Conservation (phyloP, 1,140 invertebrate species). For the Leucophenga varia region DNA sequence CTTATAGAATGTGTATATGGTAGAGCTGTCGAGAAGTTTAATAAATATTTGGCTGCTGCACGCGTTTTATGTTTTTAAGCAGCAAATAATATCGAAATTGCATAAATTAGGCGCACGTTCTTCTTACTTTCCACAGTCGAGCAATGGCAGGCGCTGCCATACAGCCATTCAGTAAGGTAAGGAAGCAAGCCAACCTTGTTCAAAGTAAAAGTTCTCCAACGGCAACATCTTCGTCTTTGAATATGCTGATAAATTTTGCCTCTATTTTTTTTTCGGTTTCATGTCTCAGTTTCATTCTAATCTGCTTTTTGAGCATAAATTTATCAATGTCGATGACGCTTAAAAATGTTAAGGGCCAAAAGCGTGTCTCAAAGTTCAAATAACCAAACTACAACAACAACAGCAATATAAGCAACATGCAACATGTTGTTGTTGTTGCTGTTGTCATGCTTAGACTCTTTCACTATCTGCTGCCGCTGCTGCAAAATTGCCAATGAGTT, state of each 20-base stretch:
- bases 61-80: constrained; percentile 17
- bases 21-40: too few relatives aligned
- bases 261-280: too few relatives aligned
- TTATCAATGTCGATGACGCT: constrained; percentile 25
- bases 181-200: too few relatives aligned
- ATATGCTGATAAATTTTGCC: background rate
- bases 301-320: constrained; percentile 1
- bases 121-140: too few relatives aligned
- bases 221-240: too few relatives aligned
- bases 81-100: constrained; percentile 14
- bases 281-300: constrained; percentile 1
- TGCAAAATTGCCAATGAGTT: constrained; percentile 8
- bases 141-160: too few relatives aligned
- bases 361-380: constrained; percentile 53
- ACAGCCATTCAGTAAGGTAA: too few relatives aligned
- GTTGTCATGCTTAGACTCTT: too few relatives aligned
- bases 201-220: too few relatives aligned
- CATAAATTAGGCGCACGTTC: constrained; percentile 40
- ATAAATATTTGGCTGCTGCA: too few relatives aligned
- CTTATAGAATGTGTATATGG: too few relatives aligned
- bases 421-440: constrained; percentile 1
- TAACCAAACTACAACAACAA: constrained; percentile 33
- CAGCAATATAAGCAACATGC: constrained; percentile 13
- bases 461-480: constrained; percentile 10
- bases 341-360: constrained; percentile 54